Conservation (phyloP, 2,113 vertebrate species). For the Lonchura striata region DNA sequence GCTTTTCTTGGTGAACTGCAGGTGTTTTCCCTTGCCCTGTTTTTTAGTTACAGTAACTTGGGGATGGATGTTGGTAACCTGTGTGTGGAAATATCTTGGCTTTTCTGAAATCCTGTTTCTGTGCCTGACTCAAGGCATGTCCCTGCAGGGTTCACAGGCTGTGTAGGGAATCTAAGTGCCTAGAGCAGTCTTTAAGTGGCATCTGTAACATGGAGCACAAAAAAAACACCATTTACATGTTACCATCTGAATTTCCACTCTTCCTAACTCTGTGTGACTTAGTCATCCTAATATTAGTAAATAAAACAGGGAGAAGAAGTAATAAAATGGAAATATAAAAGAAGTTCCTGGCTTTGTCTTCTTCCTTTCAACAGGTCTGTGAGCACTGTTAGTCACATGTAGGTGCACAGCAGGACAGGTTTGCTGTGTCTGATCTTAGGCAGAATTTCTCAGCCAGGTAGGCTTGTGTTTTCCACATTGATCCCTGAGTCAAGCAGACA, state of each 20-base stretch:
- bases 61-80: background rate
- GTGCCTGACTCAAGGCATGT: background rate
- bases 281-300: background rate
- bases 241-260: background rate
- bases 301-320: background rate
- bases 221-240: background rate
- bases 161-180: background rate
- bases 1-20: conserved; percentile 42
- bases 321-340: background rate
- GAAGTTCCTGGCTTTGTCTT: background rate
- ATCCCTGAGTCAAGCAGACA: background rate
- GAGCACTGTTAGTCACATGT: background rate
- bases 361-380: background rate
- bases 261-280: background rate
- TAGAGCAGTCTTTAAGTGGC: background rate
- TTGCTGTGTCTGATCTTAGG: background rate
- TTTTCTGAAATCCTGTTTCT: background rate
- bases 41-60: background rate
- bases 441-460: background rate
- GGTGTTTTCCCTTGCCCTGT: background rate
- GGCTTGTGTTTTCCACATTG: background rate
- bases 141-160: background rate
- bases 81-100: background rate
- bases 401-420: background rate
- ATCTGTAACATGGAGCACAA: background rate